Evolutionary conservation across 2,888 invertebrate genomes (phyloP), one percentile per base, ranked within the genome.

Genomic region (Cremastobaeus sp.): DNA sequence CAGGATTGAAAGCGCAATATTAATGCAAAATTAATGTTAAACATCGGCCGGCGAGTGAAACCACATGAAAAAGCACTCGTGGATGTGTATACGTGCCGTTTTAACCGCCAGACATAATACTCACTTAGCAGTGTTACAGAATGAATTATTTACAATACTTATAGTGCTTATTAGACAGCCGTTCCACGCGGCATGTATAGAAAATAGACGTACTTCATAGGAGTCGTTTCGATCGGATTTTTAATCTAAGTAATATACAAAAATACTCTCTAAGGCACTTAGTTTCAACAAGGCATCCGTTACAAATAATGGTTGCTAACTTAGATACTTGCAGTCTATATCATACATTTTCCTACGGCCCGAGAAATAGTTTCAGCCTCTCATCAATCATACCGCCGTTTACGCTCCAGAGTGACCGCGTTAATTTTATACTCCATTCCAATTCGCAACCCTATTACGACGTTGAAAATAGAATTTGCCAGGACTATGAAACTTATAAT

Each of bases 211-310:
- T 43, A 66, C 45, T 66, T 70, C 62, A 41, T 55, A 70, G 48
- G 43, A 62, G 48, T 57, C 65, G 28, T 59, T 48, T 59, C 41
- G 34, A 12, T 65, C 52, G 30, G 28, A 66, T 15, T 25, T 66
- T 62, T 59, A 76, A 41, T 65, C 65, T 65, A 74, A 17, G 52
- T 57, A 52, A 72, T 68, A 74, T 74, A 76, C 62, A 70, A 74
- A 76, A 76, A 74, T 76, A 74, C 74, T 74, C 32, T 74, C 66
- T 69, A 69, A 76, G 76, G 76, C 74, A 72, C 76, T 76, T 74
- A 68, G 54, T 59, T 54, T 55, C 59, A n/a, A n/a, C n/a, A 62
- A 72, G 69, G 59, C 75, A 71, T 69, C 52, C 57, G 57, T 59
- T 60, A 65, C 65, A 52, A 60, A 52, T 45, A 65, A 59, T 64